phyloP scores from a whole-genome alignment of 2,888 invertebrate genomes.

The Emmelina monodactyla region DNA sequence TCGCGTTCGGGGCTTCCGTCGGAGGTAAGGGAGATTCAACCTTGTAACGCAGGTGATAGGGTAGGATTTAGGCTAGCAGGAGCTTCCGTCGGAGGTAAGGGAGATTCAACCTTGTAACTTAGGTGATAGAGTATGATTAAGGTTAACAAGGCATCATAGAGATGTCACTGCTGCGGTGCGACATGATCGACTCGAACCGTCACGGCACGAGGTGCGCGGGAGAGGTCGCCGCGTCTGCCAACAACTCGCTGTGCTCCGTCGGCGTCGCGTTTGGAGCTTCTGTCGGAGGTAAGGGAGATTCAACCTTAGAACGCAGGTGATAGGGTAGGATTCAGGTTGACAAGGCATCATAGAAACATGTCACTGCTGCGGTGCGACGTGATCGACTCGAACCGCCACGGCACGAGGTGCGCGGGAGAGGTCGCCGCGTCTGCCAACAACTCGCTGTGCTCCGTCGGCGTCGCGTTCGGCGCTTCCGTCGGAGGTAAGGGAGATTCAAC shows the following conservation, averaged over 20 bases:
- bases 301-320: too few relatives aligned
- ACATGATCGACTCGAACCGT: slow-evolving; percentile 94
- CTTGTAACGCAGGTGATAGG: too few relatives aligned
- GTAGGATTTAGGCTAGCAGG: too few relatives aligned
- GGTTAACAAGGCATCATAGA: too few relatives aligned
- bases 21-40: slow-evolving; percentile 68
- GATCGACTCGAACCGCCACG: slow-evolving; percentile 95
- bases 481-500: slow-evolving; percentile 68
- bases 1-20: slow-evolving; percentile 94
- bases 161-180: slow-evolving; percentile 98
- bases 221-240: slow-evolving; percentile 96
- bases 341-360: too few relatives aligned
- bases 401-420: slow-evolving; percentile 96
- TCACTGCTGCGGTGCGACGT: slow-evolving; percentile 97
- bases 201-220: slow-evolving; percentile 96
- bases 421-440: slow-evolving; percentile 98
- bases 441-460: slow-evolving; percentile 93
- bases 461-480: slow-evolving; percentile 94
- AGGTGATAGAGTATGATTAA: too few relatives aligned
- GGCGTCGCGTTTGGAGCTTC: slow-evolving; percentile 96
- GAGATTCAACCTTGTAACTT: neutral
- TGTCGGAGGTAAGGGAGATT: slow-evolving; percentile 76
- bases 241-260: slow-evolving; percentile 95
- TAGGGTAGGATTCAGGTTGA: too few relatives aligned
- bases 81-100: slow-evolving; percentile 87